Conservation (phyloP, 2,888 invertebrate species). For the Prosopocoilus inquinatus region DNA sequence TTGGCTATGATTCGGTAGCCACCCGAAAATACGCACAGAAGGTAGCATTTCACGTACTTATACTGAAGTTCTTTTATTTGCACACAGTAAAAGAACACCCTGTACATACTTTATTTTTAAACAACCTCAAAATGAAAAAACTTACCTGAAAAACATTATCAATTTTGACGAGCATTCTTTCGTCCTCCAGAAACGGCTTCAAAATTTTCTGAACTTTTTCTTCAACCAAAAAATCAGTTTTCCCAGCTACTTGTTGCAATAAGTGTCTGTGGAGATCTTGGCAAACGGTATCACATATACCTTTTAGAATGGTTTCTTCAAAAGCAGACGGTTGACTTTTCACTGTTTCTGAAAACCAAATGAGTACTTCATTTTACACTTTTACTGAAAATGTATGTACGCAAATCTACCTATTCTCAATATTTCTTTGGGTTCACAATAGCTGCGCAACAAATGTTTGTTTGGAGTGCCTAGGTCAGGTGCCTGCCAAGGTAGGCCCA, state of each 20-base stretch:
- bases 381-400: no score
- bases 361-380: no score
- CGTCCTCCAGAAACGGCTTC: slow-evolving; percentile 59
- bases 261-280: slow-evolving; percentile 58
- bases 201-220: slow-evolving; percentile 64
- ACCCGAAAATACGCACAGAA: no score
- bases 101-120: neutral
- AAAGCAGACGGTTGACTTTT: slow-evolving; percentile 9
- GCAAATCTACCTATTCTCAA: no score
- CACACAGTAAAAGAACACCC: slow-evolving; percentile 2
- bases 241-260: slow-evolving; percentile 65
- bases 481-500: slow-evolving; percentile 58
- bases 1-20: no score
- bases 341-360: no score
- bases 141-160: slow-evolving; percentile 74
- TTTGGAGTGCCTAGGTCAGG: slow-evolving; percentile 47
- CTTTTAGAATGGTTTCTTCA: neutral
- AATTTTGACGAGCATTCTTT: slow-evolving; percentile 68
- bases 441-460: slow-evolving; percentile 53
- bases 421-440: slow-evolving; percentile 34
- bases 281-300: slow-evolving; percentile 25
- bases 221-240: slow-evolving; percentile 74
- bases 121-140: neutral
- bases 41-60: no score
- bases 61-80: no score